Percentiles rank a stretch among this genome's conserved stretches.
Evolutionary conservation across 2,113 vertebrate genomes (phyloP).

Genomic region (Oreotrochilus melanogaster): DNA sequence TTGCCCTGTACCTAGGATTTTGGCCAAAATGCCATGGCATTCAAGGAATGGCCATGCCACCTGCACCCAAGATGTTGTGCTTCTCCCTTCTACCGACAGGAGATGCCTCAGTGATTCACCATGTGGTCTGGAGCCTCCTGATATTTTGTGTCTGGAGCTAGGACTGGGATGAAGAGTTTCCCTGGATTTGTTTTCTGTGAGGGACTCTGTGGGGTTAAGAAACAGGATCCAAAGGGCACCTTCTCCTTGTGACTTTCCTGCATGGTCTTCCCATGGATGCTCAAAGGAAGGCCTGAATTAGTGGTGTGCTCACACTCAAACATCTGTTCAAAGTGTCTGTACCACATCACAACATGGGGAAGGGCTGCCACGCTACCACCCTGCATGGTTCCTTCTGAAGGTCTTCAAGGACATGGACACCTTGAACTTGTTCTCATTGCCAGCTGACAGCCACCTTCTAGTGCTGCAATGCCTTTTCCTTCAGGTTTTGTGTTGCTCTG

Average conservation of each 20-base stretch:
- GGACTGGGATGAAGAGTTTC: neutral
- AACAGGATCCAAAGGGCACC: neutral
- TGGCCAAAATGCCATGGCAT: neutral
- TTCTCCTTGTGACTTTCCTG: neutral
- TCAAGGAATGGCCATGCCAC: neutral
- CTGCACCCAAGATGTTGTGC: neutral
- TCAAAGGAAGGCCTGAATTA: neutral
- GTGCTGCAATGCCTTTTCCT: neutral
- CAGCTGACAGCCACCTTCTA: neutral
- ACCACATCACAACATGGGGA: neutral
- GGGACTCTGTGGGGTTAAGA: neutral
- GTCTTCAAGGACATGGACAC: neutral
- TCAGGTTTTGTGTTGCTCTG: neutral
- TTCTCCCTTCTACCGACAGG: rapidly evolving
- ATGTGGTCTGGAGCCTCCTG: neutral
- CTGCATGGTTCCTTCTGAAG: neutral
- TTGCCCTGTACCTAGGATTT: neutral
- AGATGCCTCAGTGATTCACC: neutral
- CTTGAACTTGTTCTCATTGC: neutral
- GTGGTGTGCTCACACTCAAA: neutral
- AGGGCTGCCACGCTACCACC: neutral
- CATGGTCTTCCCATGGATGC: neutral
- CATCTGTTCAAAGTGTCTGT: neutral
- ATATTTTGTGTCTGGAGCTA: neutral
- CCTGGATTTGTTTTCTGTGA: neutral